phyloP scores from a whole-genome alignment of 2,888 invertebrate genomes.

The Andricus quercusramuli region DNA sequence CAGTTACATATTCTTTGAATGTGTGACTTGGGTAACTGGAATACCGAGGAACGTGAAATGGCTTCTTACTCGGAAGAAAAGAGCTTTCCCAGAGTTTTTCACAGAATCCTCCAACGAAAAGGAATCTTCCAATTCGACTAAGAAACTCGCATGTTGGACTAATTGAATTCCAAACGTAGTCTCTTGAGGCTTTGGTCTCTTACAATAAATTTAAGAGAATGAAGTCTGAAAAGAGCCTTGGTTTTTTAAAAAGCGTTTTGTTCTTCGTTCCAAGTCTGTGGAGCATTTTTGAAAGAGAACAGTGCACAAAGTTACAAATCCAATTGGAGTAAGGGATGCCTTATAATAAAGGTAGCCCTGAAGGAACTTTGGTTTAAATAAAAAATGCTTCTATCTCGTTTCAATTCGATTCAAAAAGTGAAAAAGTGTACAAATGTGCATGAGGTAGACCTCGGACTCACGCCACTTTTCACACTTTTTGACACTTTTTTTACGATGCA shows the following conservation, averaged over 20 bases:
- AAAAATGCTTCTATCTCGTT: neutral
- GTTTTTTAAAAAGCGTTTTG: neutral
- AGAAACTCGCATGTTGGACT: slow-evolving; percentile 67
- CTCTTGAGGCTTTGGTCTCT: slow-evolving; percentile 22
- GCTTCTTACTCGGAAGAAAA: slow-evolving; percentile 32
- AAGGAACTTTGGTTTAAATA: neutral
- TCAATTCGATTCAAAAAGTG: neutral
- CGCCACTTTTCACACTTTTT: too few species aligned
- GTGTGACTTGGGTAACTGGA: slow-evolving; percentile 55
- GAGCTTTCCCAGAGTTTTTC: slow-evolving; percentile 53
- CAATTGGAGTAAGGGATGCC: neutral
- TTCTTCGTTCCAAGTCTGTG: neutral
- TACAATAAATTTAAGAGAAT: slow-evolving; percentile 26
- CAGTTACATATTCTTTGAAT: slow-evolving; percentile 24
- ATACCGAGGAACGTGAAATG: slow-evolving; percentile 18
- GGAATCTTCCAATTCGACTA: slow-evolving; percentile 67
- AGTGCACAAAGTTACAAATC: neutral
- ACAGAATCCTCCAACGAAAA: slow-evolving; percentile 51
- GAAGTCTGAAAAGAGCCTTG: neutral
- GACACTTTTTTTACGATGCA: too few species aligned
- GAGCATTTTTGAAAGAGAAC: slow-evolving; percentile 10
- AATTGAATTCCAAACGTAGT: slow-evolving; percentile 68
- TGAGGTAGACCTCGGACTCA: neutral
- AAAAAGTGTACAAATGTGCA: neutral
- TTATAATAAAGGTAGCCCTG: too few species aligned